Conservation (phyloP, 2,113 vertebrate species). For the Ammodytes dubius region DNA sequence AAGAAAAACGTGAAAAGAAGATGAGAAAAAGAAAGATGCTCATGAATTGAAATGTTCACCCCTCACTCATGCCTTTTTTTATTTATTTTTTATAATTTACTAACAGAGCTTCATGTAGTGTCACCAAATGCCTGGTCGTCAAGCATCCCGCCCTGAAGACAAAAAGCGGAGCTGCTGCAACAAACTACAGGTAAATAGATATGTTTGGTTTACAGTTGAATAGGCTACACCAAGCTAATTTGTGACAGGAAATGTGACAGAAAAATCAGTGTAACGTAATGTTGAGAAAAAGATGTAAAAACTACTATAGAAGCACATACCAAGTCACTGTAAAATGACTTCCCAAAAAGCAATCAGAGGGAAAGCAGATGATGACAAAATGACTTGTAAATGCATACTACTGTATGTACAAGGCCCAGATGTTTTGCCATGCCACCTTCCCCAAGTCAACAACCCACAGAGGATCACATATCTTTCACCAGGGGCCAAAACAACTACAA, state of each 20-base stretch:
- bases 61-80: not conserved
- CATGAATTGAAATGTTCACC: not conserved
- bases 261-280: not conserved
- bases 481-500: too few species aligned
- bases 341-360: too few species aligned
- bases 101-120: conserved; percentile 60
- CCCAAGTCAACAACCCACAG: too few species aligned
- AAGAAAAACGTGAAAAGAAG: not conserved
- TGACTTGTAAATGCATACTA: too few species aligned
- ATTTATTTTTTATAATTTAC: not conserved
- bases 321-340: too few species aligned
- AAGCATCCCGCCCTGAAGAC: conserved; percentile 75
- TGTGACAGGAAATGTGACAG: not conserved
- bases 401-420: too few species aligned
- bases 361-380: too few species aligned
- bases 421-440: too few species aligned
- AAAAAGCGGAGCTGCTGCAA: conserved; percentile 69
- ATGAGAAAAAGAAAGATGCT: not conserved
- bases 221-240: not conserved
- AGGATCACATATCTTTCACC: too few species aligned
- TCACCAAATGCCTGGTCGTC: conserved; percentile 85
- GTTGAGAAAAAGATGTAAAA: not conserved
- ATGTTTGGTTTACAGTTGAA: not conserved
- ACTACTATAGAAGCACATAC: not conserved
- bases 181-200: conserved; percentile 79